Evolutionary conservation across 2,888 invertebrate species (phyloP).

Genomic region (Zelleria hepariella): DNA sequence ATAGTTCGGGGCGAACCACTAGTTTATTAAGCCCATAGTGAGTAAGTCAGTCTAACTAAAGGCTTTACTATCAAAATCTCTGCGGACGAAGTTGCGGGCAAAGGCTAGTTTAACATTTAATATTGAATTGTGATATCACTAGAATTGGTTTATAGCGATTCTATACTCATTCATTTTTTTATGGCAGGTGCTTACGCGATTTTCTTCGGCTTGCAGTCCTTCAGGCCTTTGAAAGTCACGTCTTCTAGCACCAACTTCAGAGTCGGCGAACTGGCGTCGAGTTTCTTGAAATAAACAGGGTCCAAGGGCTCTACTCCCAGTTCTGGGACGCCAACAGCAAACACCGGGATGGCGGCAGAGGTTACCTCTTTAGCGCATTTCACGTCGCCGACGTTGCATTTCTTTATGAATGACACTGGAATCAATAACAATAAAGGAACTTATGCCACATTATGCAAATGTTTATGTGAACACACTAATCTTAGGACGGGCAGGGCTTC

Average conservation of each 20-base stretch:
- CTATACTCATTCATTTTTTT: neutral
- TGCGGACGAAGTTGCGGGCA: no score
- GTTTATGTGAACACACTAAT: no score
- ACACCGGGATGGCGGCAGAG: constrained; percentile 20
- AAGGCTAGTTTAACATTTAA: no score
- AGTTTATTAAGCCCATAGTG: no score
- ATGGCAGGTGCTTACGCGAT: constrained; percentile 28
- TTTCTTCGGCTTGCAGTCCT: constrained; percentile 28
- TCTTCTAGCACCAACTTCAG: constrained; percentile 29
- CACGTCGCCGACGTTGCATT: constrained; percentile 34
- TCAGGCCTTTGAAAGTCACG: constrained; percentile 28
- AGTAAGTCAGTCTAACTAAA: no score
- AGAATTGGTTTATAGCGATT: neutral
- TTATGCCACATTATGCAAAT: no score
- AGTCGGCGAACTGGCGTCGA: constrained; percentile 27
- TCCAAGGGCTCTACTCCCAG: constrained; percentile 20
- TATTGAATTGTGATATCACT: no score
- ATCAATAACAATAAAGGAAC: constrained; percentile 8
- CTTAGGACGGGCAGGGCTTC: no score
- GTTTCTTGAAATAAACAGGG: constrained; percentile 25
- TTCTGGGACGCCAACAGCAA: constrained; percentile 33
- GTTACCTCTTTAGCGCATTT: constrained; percentile 35
- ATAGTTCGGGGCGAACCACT: no score
- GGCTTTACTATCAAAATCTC: no score
- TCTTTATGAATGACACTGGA: constrained; percentile 30